These are phyloP conservation scores for Fragum whitleyi DNA, from an alignment of 2,888 invertebrate genomes.

Conservation along the genomic window DNA sequence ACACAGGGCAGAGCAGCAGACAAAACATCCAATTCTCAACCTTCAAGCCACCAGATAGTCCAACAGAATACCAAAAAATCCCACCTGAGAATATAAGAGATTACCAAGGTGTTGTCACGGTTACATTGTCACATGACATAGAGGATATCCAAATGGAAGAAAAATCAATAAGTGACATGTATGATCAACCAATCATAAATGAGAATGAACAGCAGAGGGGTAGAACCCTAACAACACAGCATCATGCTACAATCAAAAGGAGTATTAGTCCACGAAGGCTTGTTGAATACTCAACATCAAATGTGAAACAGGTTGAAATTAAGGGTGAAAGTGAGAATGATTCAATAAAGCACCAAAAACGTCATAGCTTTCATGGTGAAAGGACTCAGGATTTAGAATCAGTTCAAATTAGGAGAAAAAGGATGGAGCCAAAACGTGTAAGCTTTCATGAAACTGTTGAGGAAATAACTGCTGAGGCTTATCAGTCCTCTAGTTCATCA, in stretches of 20 bases:
- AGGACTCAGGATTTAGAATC: slow-evolving; percentile 35
- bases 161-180: slow-evolving; percentile 53
- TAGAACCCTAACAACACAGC: slow-evolving; percentile 8
- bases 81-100: slow-evolving; percentile 31
- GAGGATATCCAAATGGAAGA: slow-evolving; percentile 65
- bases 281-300: slow-evolving; percentile 51
- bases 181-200: slow-evolving; percentile 16
- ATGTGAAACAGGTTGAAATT: slow-evolving; percentile 50
- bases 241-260: slow-evolving; percentile 59
- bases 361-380: slow-evolving; percentile 65
- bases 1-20: slow-evolving; percentile 49
- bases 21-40: slow-evolving; percentile 68
- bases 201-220: slow-evolving; percentile 25
- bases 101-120: slow-evolving; percentile 49
- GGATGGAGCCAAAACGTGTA: slow-evolving; percentile 70
- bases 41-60: slow-evolving; percentile 69
- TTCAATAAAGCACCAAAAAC: slow-evolving; percentile 26
- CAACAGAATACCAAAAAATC: slow-evolving; percentile 40
- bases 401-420: slow-evolving; percentile 41
- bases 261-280: slow-evolving; percentile 60
- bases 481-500: slow-evolving; percentile 61
- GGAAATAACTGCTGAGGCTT: slow-evolving; percentile 61
- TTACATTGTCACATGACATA: slow-evolving; percentile 60
- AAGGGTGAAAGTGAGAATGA: slow-evolving; percentile 33
- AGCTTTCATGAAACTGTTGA: slow-evolving; percentile 75